Evolutionary conservation across 2,888 invertebrate genomes (phyloP).

Genomic region (Laothoe populi): DNA sequence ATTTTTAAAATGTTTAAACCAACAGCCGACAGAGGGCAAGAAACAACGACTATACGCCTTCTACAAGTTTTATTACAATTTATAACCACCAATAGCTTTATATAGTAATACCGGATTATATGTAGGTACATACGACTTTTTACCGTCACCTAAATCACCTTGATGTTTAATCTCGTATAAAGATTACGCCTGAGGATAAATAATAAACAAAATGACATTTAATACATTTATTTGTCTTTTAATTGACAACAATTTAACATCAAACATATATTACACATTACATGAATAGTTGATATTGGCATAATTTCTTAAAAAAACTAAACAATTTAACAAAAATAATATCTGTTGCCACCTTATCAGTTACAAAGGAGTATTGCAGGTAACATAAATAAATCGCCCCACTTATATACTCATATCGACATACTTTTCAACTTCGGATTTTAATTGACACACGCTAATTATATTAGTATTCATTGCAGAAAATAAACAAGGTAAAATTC

Average conservation of each 20-base stretch:
- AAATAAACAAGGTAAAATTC: background rate
- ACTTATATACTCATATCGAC: no score
- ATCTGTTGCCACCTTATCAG: background rate
- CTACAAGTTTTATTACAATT: no score
- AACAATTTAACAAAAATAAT: conserved; percentile 36
- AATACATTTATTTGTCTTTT: conserved; percentile 49
- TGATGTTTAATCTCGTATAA: conserved; percentile 3
- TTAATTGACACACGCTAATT: background rate
- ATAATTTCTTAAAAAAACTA: conserved; percentile 38
- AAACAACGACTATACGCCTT: no score
- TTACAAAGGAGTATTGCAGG: conserved; percentile 11
- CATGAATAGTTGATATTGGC: conserved; percentile 31
- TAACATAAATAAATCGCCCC: conserved; percentile 13
- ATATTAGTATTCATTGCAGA: background rate
- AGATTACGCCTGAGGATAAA: background rate
- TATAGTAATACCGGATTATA: background rate
- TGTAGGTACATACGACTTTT: background rate
- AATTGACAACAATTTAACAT: conserved; percentile 48
- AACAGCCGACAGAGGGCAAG: no score
- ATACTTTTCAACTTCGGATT: background rate
- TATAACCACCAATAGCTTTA: background rate
- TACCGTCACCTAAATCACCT: background rate
- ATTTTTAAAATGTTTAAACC: no score
- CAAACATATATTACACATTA: conserved; percentile 39
- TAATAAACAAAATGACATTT: conserved; percentile 13